A percentile compares a stretch with the other conserved stretches of the same genome.
These are phyloP conservation scores for Drosophila pseudoobscura DNA, from an alignment of 1,140 invertebrate species.

Conservation along the genomic window DNA sequence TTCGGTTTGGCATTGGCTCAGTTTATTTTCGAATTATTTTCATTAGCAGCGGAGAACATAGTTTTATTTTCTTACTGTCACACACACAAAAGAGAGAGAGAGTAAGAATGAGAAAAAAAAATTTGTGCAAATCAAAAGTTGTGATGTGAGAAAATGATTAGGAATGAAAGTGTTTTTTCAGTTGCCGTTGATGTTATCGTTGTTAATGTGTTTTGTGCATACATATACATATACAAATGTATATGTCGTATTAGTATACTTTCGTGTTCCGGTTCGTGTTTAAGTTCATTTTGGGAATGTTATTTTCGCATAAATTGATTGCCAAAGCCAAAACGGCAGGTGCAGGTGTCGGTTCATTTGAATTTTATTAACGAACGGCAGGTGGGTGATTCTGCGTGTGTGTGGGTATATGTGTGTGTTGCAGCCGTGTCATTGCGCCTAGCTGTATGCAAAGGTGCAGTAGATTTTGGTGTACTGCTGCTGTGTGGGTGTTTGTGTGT, in stretches of 20 bases:
- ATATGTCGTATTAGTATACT: slow-evolving; percentile 7
- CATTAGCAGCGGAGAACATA: slow-evolving; percentile 25
- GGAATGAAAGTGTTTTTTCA: slow-evolving; percentile 34
- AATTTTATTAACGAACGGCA: slow-evolving; percentile 23
- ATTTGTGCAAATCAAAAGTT: slow-evolving; percentile 43
- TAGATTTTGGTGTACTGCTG: background rate
- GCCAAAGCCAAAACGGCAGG: slow-evolving; percentile 63
- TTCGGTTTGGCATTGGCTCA: slow-evolving; percentile 58
- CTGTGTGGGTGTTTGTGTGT: background rate
- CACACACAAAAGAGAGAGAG: background rate
- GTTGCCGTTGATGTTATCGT: slow-evolving; percentile 19
- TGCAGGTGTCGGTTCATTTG: slow-evolving; percentile 53
- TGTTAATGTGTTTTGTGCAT: slow-evolving; percentile 37
- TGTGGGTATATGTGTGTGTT: slow-evolving; percentile 1
- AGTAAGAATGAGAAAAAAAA: slow-evolving; percentile 4
- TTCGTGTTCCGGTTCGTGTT: slow-evolving; percentile 32
- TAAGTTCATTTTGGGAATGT: slow-evolving; percentile 54
- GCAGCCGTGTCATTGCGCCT: background rate
- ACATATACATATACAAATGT: background rate
- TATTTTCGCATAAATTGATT: slow-evolving; percentile 74
- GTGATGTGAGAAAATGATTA: slow-evolving; percentile 42
- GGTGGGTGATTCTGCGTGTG: slow-evolving; percentile 18
- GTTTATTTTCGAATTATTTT: slow-evolving; percentile 61
- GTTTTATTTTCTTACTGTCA: slow-evolving; percentile 33
- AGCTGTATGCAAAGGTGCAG: slow-evolving; percentile 33